Evolutionary conservation across 1,140 invertebrate species (phyloP).

Genomic region (Brachystomella parvula): DNA sequence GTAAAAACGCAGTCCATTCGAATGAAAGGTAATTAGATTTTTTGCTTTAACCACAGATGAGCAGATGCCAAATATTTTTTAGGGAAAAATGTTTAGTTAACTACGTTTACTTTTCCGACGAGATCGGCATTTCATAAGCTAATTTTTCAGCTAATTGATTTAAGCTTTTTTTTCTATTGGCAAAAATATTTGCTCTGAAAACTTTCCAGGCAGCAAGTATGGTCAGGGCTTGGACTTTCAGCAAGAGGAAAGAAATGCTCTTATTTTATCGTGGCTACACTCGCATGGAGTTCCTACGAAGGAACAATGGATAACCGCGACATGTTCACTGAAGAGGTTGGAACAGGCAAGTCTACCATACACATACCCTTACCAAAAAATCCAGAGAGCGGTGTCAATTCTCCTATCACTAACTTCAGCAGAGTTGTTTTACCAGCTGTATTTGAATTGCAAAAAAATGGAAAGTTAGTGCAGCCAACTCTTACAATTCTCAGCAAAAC

Average conservation of each 20-base stretch:
- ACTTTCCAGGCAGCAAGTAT: background rate
- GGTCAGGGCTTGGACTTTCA: background rate
- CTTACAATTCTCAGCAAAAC: slow-evolving; percentile 54
- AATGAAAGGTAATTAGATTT: too few relatives aligned
- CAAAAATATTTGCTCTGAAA: background rate
- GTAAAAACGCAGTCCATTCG: background rate
- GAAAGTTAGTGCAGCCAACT: slow-evolving; percentile 41
- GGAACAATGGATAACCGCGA: too few relatives aligned
- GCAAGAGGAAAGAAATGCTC: background rate
- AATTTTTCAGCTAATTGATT: background rate
- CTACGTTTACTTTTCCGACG: too few relatives aligned
- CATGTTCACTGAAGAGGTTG: too few relatives aligned
- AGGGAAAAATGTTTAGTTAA: too few relatives aligned
- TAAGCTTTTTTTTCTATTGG: background rate
- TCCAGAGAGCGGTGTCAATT: slow-evolving; percentile 74
- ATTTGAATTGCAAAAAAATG: background rate
- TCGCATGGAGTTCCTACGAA: too few relatives aligned
- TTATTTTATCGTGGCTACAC: too few relatives aligned
- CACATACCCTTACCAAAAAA: too few relatives aligned
- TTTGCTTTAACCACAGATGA: too few relatives aligned
- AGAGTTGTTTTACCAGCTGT: slow-evolving; percentile 92
- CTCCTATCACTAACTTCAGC: slow-evolving; percentile 88
- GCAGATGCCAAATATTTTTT: too few relatives aligned
- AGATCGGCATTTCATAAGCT: too few relatives aligned
- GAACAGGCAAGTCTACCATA: too few relatives aligned